phyloP scores from a whole-genome alignment of 1,140 invertebrate genomes.

The Ips nitidus region DNA sequence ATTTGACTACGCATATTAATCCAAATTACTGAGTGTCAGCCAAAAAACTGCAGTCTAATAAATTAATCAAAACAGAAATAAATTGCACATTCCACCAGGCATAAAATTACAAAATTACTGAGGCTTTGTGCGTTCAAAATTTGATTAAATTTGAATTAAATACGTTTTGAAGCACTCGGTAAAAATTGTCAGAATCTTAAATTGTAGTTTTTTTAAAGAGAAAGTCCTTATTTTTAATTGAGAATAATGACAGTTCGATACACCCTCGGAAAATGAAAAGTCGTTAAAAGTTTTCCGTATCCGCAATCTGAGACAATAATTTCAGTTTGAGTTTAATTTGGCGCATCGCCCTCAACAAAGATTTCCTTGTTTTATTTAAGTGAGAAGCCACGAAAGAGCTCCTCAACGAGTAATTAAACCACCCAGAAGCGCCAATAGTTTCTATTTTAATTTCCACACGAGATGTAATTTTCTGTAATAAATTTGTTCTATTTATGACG shows the following conservation, averaged over 20 bases:
- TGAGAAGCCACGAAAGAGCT: conserved; percentile 17
- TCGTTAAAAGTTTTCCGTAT: conserved; percentile 31
- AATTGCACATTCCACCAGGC: conserved; percentile 1
- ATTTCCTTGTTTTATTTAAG: conserved; percentile 21
- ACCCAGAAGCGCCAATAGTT: conserved; percentile 18
- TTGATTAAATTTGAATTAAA: conserved; percentile 6
- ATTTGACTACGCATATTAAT: neutral
- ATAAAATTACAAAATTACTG: conserved; percentile 6
- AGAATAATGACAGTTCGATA: conserved; percentile 23
- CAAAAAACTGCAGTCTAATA: conserved; percentile 2
- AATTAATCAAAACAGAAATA: conserved; percentile 4
- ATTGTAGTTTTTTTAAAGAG: conserved; percentile 2
- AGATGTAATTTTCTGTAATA: too few relatives aligned
- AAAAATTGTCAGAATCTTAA: neutral
- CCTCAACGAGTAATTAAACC: conserved; percentile 26
- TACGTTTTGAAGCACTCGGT: neutral
- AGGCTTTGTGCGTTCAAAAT: neutral
- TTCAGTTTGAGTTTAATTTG: conserved; percentile 28
- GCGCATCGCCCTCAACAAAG: conserved; percentile 19
- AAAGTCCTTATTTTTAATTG: conserved; percentile 14
- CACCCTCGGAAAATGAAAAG: conserved; percentile 19
- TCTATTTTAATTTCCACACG: conserved; percentile 18
- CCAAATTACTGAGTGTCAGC: neutral
- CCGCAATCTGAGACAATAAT: conserved; percentile 18
- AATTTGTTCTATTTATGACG: too few relatives aligned